Base-by-base conservation (phyloP, 2,888 invertebrate genomes). In the Eupithecia pulchellata region DNA sequence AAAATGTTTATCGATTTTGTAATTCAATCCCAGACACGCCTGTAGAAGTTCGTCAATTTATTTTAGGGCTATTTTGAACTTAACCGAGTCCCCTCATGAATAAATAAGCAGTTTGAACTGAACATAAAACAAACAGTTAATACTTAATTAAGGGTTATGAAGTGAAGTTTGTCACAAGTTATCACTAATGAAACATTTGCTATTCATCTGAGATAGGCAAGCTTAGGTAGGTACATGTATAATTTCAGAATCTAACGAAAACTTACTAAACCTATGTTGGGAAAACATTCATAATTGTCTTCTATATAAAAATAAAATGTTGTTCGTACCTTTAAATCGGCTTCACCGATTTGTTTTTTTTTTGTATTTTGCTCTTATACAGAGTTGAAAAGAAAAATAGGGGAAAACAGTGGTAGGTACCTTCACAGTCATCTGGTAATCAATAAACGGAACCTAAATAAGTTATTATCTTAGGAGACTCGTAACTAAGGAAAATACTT, bases 11-110 rank as follows among this genome's bases (percentile, higher is more conserved):
- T 60, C 32, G 58, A 60, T 60, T 20, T 9, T 30, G 32, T 32
- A 60, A 61, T 61, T 36, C 58, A 36, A 66, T 66, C 65, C 14
- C 27, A 66, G 65, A 36, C 36, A 66, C 36, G 61, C 34, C 57
- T 55, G 61, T 55, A 25, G 29, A 29, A 66, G 39, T 66, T 66
- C 36, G 36, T 61, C 34, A 34, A 60, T 60, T 65, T 65, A 65
- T 29, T 64, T n/a, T 14, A 34, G 64, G 17, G 64, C 29, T 30
- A 20, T 32, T 57, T 57, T 5, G 25, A 30, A 60, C 30, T 60
- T 60, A 60, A 66, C 27, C 57, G 39, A 58, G 57, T 29, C 39
- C 17, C 20, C 36, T 66, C 57, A 58, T 66, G 58, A 66, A 66
- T 66, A 66, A n/a, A n/a, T 36, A 66, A 65, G 27, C 55, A 36